These are phyloP conservation scores for Tubiluchus corallicola DNA, from an alignment of 2,888 invertebrate genomes.

Conservation along the genomic window DNA sequence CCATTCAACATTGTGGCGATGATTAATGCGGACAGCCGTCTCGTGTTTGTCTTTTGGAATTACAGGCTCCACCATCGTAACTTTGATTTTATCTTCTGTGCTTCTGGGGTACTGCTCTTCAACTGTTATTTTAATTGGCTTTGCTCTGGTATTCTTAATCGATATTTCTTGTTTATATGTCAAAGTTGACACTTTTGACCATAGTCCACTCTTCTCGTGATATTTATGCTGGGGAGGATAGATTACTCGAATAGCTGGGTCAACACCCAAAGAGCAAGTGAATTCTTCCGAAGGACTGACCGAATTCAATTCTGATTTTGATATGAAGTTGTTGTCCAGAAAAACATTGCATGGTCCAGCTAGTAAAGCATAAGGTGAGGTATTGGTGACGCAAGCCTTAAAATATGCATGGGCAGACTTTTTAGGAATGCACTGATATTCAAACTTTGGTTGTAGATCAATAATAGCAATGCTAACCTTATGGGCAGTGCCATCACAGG, in stretches of 20 bases:
- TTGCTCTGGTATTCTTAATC: slow-evolving; percentile 27
- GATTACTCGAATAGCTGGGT: slow-evolving; percentile 27
- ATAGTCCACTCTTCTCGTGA: slow-evolving; percentile 24
- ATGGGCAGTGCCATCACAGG: slow-evolving; percentile 26
- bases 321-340: slow-evolving; percentile 31
- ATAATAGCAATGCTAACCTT: slow-evolving; percentile 18
- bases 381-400: slow-evolving; percentile 28
- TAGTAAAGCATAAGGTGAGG: slow-evolving; percentile 25
- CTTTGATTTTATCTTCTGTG: slow-evolving; percentile 30
- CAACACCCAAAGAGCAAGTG: slow-evolving; percentile 29
- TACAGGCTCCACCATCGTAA: slow-evolving; percentile 18
- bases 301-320: slow-evolving; percentile 23
- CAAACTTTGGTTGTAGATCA: slow-evolving; percentile 26
- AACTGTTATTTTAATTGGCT: slow-evolving; percentile 22
- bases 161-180: slow-evolving; percentile 23
- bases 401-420: slow-evolving; percentile 26
- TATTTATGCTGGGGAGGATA: slow-evolving; percentile 27
- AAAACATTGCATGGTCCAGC: slow-evolving; percentile 29
- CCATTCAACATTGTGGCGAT: slow-evolving; percentile 21
- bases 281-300: slow-evolving; percentile 30
- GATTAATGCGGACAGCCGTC: slow-evolving; percentile 14
- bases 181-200: slow-evolving; percentile 22
- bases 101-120: slow-evolving; percentile 28
- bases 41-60: slow-evolving; percentile 16
- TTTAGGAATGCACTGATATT: slow-evolving; percentile 28